Base-by-base conservation (phyloP, 2,113 vertebrate genomes). In the Catharus fuscescens region DNA sequence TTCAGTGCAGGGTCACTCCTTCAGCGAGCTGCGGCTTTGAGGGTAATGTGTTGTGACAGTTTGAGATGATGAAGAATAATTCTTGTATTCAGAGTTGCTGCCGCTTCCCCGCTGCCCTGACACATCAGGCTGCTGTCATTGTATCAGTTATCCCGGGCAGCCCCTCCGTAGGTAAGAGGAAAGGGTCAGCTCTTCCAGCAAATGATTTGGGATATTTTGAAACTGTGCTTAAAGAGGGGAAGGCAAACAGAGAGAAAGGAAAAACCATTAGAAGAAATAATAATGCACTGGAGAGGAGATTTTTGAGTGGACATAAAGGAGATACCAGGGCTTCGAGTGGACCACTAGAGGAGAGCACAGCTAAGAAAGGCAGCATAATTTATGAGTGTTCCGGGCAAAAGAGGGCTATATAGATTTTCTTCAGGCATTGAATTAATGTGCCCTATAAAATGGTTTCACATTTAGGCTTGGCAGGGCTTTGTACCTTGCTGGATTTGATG, bases 1-100 rank as follows among this genome's bases (percentile, higher is more conserved):
- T 98, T 98, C 97, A 98, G 96, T 96, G 71, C 92, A 97, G 97
- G 91, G 97, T 97, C 97, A 97, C 97, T 97, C 97, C 97, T 97
- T 94, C 97, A 94, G 97, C 93, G 91, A 97, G 98, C 97, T 94
- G 89, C 95, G 80, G 95, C 96, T 98, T 98, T 98, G 99, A 99
- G 97, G 88, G 74, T 99, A 98, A 99, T 98, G 97, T 88, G 97
- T 96, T 91, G 97, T 94, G 98, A 99, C 98, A 98, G 98, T 97
- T 98, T 98, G 98, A 98, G 98, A 98, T 93, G 97, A 98, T 98
- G 98, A 98, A 98, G 97, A 98, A 99, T 98, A 98, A 98, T 98
- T 98, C 98, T 97, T 98, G 97, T 97, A 97, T 98, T 98, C 97
- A 98, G 96, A 97, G 97, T 96, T 93, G 96, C 97, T 92, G 96